phyloP scores from a whole-genome alignment of 2,888 invertebrate species.

The Pristionchus japonicus region DNA sequence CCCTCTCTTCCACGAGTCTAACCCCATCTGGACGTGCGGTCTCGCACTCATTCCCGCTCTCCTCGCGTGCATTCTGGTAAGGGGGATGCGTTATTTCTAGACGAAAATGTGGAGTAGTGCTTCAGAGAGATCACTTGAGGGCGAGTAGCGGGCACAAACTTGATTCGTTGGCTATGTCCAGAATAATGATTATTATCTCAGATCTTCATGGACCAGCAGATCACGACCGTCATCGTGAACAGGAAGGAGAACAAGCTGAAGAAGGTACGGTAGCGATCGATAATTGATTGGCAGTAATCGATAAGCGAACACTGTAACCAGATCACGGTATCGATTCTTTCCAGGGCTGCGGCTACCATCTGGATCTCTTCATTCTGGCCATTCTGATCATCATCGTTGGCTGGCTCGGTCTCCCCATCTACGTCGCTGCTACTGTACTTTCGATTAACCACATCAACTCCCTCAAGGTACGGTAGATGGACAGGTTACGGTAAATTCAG shows the following conservation, averaged over 20 bases:
- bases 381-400: constrained; percentile 91
- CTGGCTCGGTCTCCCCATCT: constrained; percentile 88
- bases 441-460: constrained; percentile 98
- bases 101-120: no score
- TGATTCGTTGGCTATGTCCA: no score
- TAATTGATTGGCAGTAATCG: neutral
- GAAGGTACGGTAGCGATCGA: constrained; percentile 75
- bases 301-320: neutral
- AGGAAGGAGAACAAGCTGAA: constrained; percentile 97
- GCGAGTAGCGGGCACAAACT: no score
- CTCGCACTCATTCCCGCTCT: constrained; percentile 91
- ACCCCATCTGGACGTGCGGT: constrained; percentile 88
- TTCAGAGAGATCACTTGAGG: no score
- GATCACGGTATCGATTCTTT: neutral
- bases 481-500: no score
- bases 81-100: neutral
- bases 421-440: constrained; percentile 93
- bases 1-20: constrained; percentile 76
- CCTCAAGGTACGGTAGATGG: constrained; percentile 79
- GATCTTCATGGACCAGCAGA: constrained; percentile 99
- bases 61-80: constrained; percentile 88
- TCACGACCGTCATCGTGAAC: constrained; percentile 97
- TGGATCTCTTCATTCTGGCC: constrained; percentile 91
- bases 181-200: neutral
- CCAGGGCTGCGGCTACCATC: constrained; percentile 90